phyloP scores from a whole-genome alignment of 1,140 invertebrate species.

The Ceratina calcarata region DNA sequence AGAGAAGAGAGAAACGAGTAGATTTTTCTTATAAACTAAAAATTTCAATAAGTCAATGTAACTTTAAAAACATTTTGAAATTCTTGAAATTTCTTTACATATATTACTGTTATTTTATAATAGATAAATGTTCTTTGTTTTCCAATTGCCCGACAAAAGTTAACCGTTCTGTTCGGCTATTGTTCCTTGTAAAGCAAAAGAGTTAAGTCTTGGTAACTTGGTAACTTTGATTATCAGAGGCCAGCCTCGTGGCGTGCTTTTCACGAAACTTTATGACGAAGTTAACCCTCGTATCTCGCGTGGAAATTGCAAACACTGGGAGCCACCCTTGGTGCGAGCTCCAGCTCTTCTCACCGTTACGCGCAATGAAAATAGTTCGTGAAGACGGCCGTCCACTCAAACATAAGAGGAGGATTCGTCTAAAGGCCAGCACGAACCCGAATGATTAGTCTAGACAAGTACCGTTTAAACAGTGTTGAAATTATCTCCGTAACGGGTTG shows the following conservation, averaged over 20 bases:
- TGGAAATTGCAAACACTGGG: neutral
- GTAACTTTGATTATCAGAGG: slow-evolving; percentile 25
- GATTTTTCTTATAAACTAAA: too few species aligned
- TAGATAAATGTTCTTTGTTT: too few species aligned
- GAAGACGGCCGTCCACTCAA: neutral
- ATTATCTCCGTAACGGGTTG: too few species aligned
- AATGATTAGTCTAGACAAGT: too few species aligned
- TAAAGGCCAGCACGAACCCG: too few species aligned
- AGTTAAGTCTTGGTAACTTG: slow-evolving; percentile 2
- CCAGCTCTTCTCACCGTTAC: neutral
- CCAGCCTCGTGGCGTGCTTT: neutral
- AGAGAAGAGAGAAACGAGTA: too few species aligned
- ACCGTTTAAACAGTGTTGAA: too few species aligned
- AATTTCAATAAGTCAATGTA: too few species aligned
- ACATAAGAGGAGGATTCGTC: neutral
- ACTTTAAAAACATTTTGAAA: too few species aligned
- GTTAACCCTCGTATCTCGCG: neutral
- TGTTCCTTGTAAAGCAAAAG: neutral
- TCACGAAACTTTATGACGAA: neutral
- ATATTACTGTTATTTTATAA: too few species aligned
- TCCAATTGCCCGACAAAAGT: neutral
- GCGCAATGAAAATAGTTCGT: neutral
- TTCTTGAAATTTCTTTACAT: too few species aligned
- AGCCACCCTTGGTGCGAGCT: neutral
- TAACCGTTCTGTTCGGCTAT: neutral